Evolutionary conservation across 2,797 vertebrate genomes (phyloP), one percentile per base, ranked within the genome.

Genomic region (Hylomyscus alleni): DNA sequence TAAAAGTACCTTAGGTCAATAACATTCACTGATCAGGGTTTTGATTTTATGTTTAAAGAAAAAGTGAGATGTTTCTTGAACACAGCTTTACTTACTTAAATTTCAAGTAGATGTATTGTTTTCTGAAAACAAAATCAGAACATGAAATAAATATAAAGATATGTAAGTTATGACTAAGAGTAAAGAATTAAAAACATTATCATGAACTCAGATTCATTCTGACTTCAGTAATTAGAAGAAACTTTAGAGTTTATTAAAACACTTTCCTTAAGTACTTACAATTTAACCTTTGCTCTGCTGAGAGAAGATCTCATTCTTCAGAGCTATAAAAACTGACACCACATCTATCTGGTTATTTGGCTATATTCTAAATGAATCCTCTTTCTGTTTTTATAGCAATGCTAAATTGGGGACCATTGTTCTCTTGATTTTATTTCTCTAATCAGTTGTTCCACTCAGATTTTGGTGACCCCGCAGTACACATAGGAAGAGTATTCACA

Each of bases 371-470:
- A 52, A 26, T 81, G 52, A 0, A 19, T 0, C 3, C 80, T 96
- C 94, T 20, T 62, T 69, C 92, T 96, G 67, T 17, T 95, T 97
- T 98, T 89, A 94, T 91, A 85, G 58, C 1, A 91, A 4, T 78
- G 13, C 29, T 93, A 91, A 96, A 37, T 90, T 97, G 97, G 90
- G 90, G 17, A 11, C 31, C 15, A 92, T 96, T 97, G 81, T 97
- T 97, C 12, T 94, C 34, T 95, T 98, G 95, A 78, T 96, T 91
- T 95, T 47, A 90, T 87, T 97, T 91, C 89, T 20, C 97, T 97
- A 93, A 76, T 86, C 76, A 97, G n/a, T 4, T 93, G 78, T 19
- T 94, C 0, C 82, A 54, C 82, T n/a, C 73, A 67, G 0, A 24
- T 91, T 97, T 97, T 94, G 76, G 2, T 24, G 92, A 84, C 62